A percentile compares a stretch with the other conserved stretches of the same genome.
These are phyloP conservation scores for Xenotilapia flavipinnis DNA, from an alignment of 2,113 vertebrate species.

Conservation along the genomic window DNA sequence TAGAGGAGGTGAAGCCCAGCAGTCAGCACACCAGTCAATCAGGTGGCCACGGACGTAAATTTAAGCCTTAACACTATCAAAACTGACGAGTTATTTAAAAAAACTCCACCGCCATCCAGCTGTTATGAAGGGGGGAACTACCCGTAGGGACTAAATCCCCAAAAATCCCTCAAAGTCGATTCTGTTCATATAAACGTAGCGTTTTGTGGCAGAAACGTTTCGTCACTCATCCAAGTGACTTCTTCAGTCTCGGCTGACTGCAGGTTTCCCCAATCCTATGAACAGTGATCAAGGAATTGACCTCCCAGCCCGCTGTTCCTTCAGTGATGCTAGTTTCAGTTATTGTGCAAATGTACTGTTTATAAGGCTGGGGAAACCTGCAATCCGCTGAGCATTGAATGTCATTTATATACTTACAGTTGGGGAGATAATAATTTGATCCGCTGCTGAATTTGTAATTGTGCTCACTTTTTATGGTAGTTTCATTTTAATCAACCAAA, in stretches of 20 bases:
- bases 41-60: fast-evolving
- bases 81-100: background rate
- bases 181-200: fast-evolving
- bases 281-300: background rate
- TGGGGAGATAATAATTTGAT: background rate
- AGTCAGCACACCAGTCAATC: background rate
- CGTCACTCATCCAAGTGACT: background rate
- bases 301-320: background rate
- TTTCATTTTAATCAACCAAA: background rate
- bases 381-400: too few species aligned
- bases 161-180: background rate
- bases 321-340: background rate
- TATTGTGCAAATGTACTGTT: background rate
- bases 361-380: fast-evolving
- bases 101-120: background rate
- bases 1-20: background rate
- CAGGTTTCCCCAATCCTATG: background rate
- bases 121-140: background rate
- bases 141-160: background rate
- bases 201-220: background rate
- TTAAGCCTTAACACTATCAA: background rate
- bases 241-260: background rate
- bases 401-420: background rate
- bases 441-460: fast-evolving
- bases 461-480: background rate